phyloP scores from a whole-genome alignment of 2,888 invertebrate genomes.

The Suillia variegata region DNA sequence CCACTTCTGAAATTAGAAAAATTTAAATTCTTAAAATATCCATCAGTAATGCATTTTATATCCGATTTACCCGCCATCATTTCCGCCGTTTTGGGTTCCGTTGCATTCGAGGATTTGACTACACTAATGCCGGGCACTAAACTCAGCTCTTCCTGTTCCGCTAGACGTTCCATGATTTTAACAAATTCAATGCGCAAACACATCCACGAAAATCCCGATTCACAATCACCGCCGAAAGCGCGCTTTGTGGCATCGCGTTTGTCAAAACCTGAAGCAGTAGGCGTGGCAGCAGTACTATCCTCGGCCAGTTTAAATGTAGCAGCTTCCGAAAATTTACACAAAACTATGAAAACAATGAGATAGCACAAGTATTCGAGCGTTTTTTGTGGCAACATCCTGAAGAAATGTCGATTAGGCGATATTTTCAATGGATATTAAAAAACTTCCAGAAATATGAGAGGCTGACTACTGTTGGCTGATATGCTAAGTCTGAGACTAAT shows the following conservation, averaged over 20 bases:
- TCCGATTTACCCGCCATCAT: conserved; percentile 68
- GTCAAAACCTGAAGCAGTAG: conserved; percentile 19
- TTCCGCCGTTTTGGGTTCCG: conserved; percentile 67
- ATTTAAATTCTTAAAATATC: not conserved
- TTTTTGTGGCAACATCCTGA: conserved; percentile 40
- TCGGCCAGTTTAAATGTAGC: conserved; percentile 36
- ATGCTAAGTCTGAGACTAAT: conserved; percentile 12
- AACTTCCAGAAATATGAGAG: too few relatives aligned
- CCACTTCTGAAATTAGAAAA: conserved; percentile 64
- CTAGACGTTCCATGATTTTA: conserved; percentile 75
- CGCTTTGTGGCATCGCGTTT: conserved; percentile 37
- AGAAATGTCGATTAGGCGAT: too few relatives aligned
- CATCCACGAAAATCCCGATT: conserved; percentile 69
- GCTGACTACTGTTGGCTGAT: conserved; percentile 21
- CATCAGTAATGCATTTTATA: not conserved
- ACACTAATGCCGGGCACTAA: conserved; percentile 77
- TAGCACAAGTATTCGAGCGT: conserved; percentile 47
- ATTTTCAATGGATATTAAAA: too few relatives aligned
- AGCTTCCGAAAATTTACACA: conserved; percentile 39
- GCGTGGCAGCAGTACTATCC: conserved; percentile 19
- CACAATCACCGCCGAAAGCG: conserved; percentile 64
- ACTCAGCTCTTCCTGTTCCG: conserved; percentile 70
- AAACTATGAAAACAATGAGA: conserved; percentile 39
- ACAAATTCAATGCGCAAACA: conserved; percentile 81
- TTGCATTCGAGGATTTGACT: conserved; percentile 69